Base-by-base conservation (phyloP, 2,797 vertebrate genomes). In the Acridotheres tristis region DNA sequence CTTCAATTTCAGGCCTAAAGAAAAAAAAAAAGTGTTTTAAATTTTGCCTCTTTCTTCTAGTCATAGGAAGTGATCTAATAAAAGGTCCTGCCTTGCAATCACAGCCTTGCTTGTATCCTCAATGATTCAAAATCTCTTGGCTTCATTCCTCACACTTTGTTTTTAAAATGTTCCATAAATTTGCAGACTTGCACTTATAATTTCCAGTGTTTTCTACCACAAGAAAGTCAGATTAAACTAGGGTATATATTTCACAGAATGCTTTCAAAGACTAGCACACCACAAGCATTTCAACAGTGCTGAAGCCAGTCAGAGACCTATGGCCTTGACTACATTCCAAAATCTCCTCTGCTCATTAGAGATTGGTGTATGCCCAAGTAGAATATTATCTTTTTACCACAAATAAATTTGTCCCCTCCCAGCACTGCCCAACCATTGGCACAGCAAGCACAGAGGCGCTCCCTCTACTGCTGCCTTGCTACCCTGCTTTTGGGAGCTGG, bases 371-470 rank as follows among this genome's bases (percentile, higher is more conserved):
- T 1, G 2, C 30, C 61, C 50, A 45, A 9, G 26, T 1, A 25
- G 17, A 50, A 85, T 38, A 53, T 53, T 63, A 58, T 66, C 32
- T 74, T 59, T 85, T 58, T 16, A 45, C 42, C 26, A 62, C 36
- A 85, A 81, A 53, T 17, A 77, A 59, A 1, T 5, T 21, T 29
- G 27, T 8, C 16, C 10, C 42, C 22, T 89, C 15, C 68, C 9
- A 51, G 43, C 0, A 0, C 32, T 2, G 1, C 23, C 25, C 50
- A 83, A 1, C 17, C 42, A 25, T 7, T 7, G 3, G 27, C 16
- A 9, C 32, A 51, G 9, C 16, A 32, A 68, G 22, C 47, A 32
- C 23, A 53, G 47, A 73, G 63, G 17, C 1, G 1, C n/a, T 78
- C 19, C 66, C 1, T 1, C 22, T 30, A 29, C 26, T 3, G 16